phyloP scores from a whole-genome alignment of 1,140 invertebrate species.

The Acromyrmex heyeri region DNA sequence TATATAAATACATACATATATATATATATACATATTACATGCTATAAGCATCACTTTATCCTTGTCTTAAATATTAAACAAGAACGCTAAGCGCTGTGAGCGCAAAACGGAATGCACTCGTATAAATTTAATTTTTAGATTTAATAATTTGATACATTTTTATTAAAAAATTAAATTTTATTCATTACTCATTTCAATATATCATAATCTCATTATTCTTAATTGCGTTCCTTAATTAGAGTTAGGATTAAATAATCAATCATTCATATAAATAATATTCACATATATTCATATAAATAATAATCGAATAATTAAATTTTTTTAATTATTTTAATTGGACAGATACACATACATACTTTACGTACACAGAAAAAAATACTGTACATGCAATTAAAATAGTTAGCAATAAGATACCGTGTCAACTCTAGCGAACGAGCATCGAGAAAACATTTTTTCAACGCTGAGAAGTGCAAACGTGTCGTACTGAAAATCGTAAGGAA shows the following conservation, averaged over 20 bases:
- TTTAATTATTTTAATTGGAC: background rate
- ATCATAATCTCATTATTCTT: background rate
- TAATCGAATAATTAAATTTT: background rate
- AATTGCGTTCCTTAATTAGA: background rate
- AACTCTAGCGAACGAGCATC: background rate
- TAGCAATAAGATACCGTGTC: slow-evolving; percentile 7
- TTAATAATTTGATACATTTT: background rate
- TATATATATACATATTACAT: no score
- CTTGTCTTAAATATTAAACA: no score
- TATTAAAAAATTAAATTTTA: slow-evolving; percentile 10
- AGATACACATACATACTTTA: background rate
- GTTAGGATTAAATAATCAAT: background rate
- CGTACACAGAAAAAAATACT: slow-evolving; percentile 12
- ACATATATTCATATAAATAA: background rate
- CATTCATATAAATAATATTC: background rate
- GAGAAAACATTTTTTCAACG: slow-evolving; percentile 7
- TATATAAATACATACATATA: no score
- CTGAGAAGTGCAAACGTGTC: background rate
- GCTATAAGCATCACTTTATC: no score
- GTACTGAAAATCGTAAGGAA: slow-evolving; percentile 14
- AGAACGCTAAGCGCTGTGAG: no score
- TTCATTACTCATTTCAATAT: background rate
- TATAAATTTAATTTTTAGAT: background rate
- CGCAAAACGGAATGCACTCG: no score
- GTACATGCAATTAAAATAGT: slow-evolving; percentile 18